Base-by-base conservation (phyloP, 2,113 vertebrate genomes). In the Mormoops blainvillei region DNA sequence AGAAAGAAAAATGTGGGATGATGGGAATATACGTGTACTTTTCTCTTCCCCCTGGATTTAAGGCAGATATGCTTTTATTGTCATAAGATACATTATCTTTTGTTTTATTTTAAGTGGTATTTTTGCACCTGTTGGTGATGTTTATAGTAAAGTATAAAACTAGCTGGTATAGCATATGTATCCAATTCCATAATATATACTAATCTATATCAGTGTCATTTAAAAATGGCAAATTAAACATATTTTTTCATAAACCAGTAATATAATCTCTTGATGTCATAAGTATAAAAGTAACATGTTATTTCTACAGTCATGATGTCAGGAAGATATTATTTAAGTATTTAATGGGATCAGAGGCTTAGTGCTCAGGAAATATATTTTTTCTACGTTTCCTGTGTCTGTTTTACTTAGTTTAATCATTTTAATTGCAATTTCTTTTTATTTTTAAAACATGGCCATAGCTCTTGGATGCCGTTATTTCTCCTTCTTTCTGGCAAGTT, bases 231-330 rank as follows among this genome's bases (percentile, higher is more conserved):
- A 98, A 98, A 96, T 97, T 98, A 97, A 97, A 94, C 77, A 36
- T 70, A 95, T 98, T 98, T 97, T 98, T 98, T 63, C 52, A 96
- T 91, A 95, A 73, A 71, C 84, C 91, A 87, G 97, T 98, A 98
- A 98, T 97, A 97, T 81, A 98, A 98, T 97, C 97, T 97, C 78
- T 96, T 83, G 54, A 93, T 97, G 97, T 98, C 97, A 98, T 98
- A 97, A 96, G 94, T 97, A 97, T 97, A 94, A 98, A 97, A 98
- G 96, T 91, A 96, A 70, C 24, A 6, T 98, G 95, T 98, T 98
- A 98, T 98, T 98, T 98, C 97, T 98, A 97, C 48, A 98, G 93
- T 95, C 94, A 54, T 96, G 97, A 98, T 98, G 97, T 98, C 98
- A 98, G 94, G 91, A 95, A 96, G 96, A 92, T 97, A 98, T 98